Evolutionary conservation across 2,113 vertebrate species (phyloP), one percentile per base, ranked within the genome.

Genomic region (Gallinago paraguaiae): DNA sequence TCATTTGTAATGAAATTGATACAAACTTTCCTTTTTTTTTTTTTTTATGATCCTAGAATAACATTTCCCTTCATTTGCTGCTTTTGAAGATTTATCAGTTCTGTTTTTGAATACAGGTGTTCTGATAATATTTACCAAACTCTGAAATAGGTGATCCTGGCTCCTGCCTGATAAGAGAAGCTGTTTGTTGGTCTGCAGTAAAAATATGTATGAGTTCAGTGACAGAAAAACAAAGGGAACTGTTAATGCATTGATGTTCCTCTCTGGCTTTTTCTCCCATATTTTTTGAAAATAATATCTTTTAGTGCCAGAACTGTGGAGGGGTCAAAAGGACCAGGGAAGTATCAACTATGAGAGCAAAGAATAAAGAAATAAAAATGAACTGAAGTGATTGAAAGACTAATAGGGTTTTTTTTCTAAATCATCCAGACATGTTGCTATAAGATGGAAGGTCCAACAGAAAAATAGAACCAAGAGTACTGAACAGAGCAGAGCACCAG

Each of bases 61-160:
- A 37, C 4, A 17, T 72, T 82, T 92, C 17, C 43, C 41, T 82
- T 93, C 35, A 56, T 80, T 83, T 82, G 13, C 37, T 82, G 60
- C 79, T 76, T 97, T 88, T 96, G 74, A 96, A 91, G 81, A 60
- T 67, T 91, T 96, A 88, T 95, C 88, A 43, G 27, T 70, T 82
- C 13, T 88, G 31, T 0, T 71, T 93, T 88, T 74, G 75, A 92
- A 83, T 86, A 31, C 46, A 59, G 76, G 74, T 92, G 67, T 92
- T 84, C 48, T 56, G 72, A 84, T 95, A 86, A 41, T 75, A 50
- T 57, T 88, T 64, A 67, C 61, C 13, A 48, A 65, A 65, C 33
- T 75, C 45, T 90, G 69, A 88, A 92, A 79, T 74, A 72, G 64
- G 81, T 88, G 72, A 88, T 94, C 41, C 92, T 96, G 94, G 83